Evolutionary conservation across 92 coral and sea anemone genomes (phyloP).

Genomic region (Pocillopora grandis): DNA sequence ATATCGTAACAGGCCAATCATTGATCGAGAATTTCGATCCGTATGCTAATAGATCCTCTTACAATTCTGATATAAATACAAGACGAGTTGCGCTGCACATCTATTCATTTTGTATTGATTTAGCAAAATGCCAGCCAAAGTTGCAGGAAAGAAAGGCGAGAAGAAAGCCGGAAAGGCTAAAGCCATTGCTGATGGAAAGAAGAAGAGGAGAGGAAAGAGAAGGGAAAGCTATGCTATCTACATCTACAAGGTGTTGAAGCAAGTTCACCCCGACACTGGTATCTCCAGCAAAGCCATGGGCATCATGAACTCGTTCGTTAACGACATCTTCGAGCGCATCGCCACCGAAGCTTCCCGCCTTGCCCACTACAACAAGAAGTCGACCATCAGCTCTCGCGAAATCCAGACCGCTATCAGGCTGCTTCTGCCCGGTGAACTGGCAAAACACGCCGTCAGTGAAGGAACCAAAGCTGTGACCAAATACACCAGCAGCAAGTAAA

Average conservation of each 20-base stretch:
- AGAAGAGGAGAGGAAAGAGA: constrained; percentile 34
- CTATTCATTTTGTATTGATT: constrained; percentile 13
- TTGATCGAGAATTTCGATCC: constrained; percentile 20
- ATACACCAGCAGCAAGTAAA: constrained; percentile 98
- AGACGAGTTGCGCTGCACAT: no score
- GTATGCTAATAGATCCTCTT: constrained; percentile 13
- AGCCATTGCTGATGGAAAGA: constrained; percentile 44
- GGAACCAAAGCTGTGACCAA: constrained; percentile 98
- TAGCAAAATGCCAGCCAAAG: constrained; percentile 38
- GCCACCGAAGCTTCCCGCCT: constrained; percentile 85
- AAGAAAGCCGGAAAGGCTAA: constrained; percentile 50
- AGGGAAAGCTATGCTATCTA: constrained; percentile 32
- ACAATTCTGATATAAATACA: no score
- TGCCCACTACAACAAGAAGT: constrained; percentile 95
- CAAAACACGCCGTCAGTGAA: constrained; percentile 91
- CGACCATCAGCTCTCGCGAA: constrained; percentile 87
- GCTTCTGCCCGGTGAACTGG: constrained; percentile 84
- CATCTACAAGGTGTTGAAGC: constrained; percentile 50
- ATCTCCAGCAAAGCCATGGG: constrained; percentile 85
- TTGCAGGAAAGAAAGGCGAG: constrained; percentile 47
- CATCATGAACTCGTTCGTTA: constrained; percentile 92
- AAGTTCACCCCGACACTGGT: constrained; percentile 78
- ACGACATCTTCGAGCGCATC: constrained; percentile 90
- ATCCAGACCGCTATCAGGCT: constrained; percentile 79
- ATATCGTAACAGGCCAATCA: constrained; percentile 8